These are phyloP conservation scores for Spermophilus dauricus DNA, from an alignment of 2,113 vertebrate species.

Conservation along the genomic window DNA sequence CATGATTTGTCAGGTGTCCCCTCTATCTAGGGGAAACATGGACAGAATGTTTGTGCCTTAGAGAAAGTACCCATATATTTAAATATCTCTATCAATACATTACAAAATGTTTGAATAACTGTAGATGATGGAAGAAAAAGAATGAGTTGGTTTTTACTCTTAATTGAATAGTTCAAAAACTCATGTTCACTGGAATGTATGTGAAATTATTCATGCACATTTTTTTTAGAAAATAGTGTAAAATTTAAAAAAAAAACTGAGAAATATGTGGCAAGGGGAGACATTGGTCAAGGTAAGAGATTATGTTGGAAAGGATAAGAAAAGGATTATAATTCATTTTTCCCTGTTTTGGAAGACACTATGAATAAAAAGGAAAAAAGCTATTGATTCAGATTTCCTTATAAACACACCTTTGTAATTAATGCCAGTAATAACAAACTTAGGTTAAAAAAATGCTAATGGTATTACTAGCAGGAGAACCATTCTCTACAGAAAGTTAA, in stretches of 20 bases:
- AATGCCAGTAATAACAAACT: not conserved
- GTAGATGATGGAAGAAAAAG: not conserved
- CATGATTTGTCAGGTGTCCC: not conserved
- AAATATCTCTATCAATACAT: not conserved
- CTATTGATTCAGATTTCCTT: not conserved
- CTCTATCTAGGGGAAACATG: not conserved
- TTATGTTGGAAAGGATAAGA: not conserved
- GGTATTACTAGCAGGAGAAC: not conserved
- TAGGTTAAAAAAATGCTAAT: too few relatives aligned
- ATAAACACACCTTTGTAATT: not conserved
- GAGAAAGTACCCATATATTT: not conserved
- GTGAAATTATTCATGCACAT: not conserved
- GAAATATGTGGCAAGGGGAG: not conserved
- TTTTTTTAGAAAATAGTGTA: not conserved
- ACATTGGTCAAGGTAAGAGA: not conserved
- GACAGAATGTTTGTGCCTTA: not conserved
- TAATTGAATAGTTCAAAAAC: not conserved
- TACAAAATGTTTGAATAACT: not conserved
- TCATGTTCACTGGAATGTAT: not conserved
- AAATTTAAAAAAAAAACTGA: conserved; percentile 8
- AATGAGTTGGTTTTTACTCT: not conserved
- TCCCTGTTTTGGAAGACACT: not conserved
- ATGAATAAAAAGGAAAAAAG: not conserved
- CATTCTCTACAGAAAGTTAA: not conserved
- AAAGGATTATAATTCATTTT: not conserved